Evolutionary conservation across 2,888 invertebrate genomes (phyloP).

Genomic region (Heterodera filipjevi): DNA sequence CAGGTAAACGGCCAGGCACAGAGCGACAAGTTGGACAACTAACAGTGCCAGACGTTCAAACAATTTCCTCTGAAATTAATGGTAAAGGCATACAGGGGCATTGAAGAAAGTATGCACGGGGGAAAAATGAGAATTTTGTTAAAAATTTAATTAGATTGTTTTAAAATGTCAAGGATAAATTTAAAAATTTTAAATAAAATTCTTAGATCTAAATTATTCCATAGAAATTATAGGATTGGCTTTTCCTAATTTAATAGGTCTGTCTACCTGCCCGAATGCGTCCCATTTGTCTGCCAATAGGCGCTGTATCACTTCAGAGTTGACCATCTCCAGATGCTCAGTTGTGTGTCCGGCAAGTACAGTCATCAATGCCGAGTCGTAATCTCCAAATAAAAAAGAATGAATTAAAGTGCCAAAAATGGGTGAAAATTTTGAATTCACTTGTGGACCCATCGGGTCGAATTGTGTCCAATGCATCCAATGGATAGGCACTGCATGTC

Average conservation of each 20-base stretch:
- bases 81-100: too few species aligned
- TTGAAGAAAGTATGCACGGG: too few species aligned
- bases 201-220: too few species aligned
- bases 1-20: slow-evolving; percentile 88
- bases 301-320: slow-evolving; percentile 95
- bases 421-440: slow-evolving; percentile 67
- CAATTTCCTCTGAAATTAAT: slow-evolving; percentile 81
- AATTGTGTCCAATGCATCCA: slow-evolving; percentile 92
- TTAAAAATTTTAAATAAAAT: too few species aligned
- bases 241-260: too few species aligned
- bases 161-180: too few species aligned
- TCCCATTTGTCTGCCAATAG: slow-evolving; percentile 98
- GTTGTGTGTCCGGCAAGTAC: slow-evolving; percentile 95
- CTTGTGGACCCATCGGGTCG: slow-evolving; percentile 92
- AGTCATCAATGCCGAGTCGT: slow-evolving; percentile 96
- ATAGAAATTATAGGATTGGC: too few species aligned
- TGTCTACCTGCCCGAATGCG: slow-evolving; percentile 91
- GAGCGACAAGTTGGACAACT: slow-evolving; percentile 78
- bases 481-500: slow-evolving; percentile 94
- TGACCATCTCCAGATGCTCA: slow-evolving; percentile 97
- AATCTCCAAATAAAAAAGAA: too few species aligned
- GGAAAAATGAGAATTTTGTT: too few species aligned
- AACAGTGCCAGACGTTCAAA: slow-evolving; percentile 86
- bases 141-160: too few species aligned
- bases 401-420: not conserved